A percentile compares a stretch with the other conserved stretches of the same genome.
phyloP scores from a whole-genome alignment of 2,113 vertebrate species.

The Pedionomus torquatus region DNA sequence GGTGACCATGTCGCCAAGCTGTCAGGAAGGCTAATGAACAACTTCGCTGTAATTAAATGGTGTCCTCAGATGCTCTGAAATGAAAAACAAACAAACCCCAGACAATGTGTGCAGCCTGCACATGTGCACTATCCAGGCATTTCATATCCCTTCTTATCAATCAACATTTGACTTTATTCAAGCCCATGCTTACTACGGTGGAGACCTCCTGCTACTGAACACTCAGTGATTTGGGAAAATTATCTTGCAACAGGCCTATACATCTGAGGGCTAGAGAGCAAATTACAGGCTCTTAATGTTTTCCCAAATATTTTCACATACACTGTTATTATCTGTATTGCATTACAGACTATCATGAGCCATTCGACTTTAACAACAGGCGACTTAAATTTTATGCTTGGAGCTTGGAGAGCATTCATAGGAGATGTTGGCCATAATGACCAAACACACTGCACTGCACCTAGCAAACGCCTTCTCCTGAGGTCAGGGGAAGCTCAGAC shows the following conservation, averaged over 20 bases:
- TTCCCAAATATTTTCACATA: conserved; percentile 19
- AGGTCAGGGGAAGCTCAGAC: background rate
- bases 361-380: conserved; percentile 1
- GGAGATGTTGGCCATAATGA: accelerated
- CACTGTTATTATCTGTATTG: conserved; percentile 47
- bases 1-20: accelerated
- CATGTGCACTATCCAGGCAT: background rate
- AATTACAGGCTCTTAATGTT: conserved; percentile 47
- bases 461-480: accelerated
- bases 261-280: background rate
- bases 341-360: conserved; percentile 31
- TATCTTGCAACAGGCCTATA: background rate
- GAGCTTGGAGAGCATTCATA: accelerated
- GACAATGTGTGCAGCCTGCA: background rate
- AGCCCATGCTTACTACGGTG: background rate
- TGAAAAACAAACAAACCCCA: background rate
- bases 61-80: background rate
- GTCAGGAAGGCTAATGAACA: conserved; percentile 6
- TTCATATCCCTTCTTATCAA: background rate
- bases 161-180: background rate
- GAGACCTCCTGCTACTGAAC: background rate
- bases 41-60: background rate
- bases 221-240: background rate
- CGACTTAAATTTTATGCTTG: background rate
- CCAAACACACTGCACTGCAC: background rate